phyloP scores from a whole-genome alignment of 2,888 invertebrate species.

The Podabrus alpinus region DNA sequence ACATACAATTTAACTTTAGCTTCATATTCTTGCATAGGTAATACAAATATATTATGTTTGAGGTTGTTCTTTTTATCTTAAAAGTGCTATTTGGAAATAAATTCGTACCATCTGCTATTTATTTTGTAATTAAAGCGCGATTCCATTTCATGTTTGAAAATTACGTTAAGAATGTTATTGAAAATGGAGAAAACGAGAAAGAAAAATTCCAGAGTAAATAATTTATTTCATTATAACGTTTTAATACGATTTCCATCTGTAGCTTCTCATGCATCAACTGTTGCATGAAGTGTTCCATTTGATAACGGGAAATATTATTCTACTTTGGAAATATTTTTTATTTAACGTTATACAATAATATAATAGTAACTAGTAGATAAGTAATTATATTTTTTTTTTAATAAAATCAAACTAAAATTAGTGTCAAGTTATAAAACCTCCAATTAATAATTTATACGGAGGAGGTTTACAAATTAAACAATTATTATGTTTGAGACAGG shows the following conservation, averaged over 20 bases:
- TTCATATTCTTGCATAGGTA: constrained; percentile 17
- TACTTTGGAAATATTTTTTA: neutral
- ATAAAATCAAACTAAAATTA: neutral
- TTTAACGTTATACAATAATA: neutral
- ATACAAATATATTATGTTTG: constrained; percentile 6
- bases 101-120: neutral
- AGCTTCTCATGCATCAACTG: neutral
- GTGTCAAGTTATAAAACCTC: too few relatives aligned
- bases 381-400: neutral
- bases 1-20: constrained; percentile 39
- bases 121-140: neutral
- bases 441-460: too few relatives aligned
- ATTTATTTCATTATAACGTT: neutral
- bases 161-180: neutral
- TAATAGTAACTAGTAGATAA: neutral
- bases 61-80: neutral
- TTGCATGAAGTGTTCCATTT: neutral
- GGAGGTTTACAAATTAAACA: too few relatives aligned
- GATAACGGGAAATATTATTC: neutral
- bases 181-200: neutral
- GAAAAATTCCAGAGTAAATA: neutral
- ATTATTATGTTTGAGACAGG: too few relatives aligned
- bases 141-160: neutral
- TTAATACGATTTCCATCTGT: neutral
- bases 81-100: neutral